A percentile compares a stretch with the other conserved stretches of the same genome.
Conservation (phyloP, 2,888 invertebrate genomes). For the Drosophila engyochracea region DNA sequence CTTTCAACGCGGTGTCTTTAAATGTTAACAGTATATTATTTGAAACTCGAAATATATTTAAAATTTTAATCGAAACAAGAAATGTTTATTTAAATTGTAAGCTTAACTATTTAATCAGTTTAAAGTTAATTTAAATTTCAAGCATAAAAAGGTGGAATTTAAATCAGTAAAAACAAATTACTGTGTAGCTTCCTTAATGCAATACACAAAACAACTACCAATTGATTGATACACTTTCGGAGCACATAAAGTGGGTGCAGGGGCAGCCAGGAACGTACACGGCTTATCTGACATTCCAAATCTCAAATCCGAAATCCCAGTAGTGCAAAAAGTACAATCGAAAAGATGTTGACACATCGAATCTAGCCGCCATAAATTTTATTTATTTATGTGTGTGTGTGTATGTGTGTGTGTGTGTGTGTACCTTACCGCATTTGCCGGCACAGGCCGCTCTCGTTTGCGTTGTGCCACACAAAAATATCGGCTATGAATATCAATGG, state of each 20-base stretch:
- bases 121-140: not conserved
- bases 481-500: conserved; percentile 81
- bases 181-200: not conserved
- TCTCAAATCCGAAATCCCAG: conserved; percentile 62
- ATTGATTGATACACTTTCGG: conserved; percentile 46
- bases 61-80: not conserved
- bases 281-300: conserved; percentile 30
- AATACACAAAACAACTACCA: conserved; percentile 5
- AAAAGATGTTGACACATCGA: conserved; percentile 59
- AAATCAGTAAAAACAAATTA: not conserved
- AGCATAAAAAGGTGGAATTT: not conserved
- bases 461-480: conserved; percentile 50
- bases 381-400: conserved; percentile 68
- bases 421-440: conserved; percentile 49
- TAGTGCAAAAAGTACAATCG: conserved; percentile 57
- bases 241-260: conserved; percentile 26
- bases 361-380: conserved; percentile 75
- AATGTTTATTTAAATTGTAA: not conserved
- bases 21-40: not conserved
- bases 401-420: not conserved
- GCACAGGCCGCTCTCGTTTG: conserved; percentile 44
- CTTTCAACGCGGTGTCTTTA: rapidly evolving
- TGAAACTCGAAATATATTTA: not conserved
- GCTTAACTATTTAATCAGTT: not conserved
- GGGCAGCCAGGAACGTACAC: not conserved